These are phyloP conservation scores for Parazoanthus atlanticus DNA, from an alignment of 92 coral and sea anemone species.

Conservation along the genomic window DNA sequence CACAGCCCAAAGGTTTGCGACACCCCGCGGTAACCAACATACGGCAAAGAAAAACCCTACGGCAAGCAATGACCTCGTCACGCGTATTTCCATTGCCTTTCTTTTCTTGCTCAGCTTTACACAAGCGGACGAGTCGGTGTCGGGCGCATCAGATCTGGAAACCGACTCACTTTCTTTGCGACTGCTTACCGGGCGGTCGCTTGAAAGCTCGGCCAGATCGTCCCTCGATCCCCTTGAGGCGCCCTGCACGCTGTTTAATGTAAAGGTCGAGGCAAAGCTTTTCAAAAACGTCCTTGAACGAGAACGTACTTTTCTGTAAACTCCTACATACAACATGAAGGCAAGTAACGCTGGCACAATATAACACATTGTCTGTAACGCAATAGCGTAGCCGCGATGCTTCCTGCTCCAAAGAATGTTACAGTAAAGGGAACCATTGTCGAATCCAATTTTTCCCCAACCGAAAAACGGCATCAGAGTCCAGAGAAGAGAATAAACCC, in stretches of 20 bases:
- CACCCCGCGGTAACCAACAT: constrained; percentile 94
- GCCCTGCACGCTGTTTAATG: constrained; percentile 21
- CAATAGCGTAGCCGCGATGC: constrained; percentile 70
- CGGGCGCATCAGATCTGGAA: not conserved
- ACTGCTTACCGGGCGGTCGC: not conserved
- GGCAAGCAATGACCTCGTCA: constrained; percentile 84
- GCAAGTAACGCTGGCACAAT: constrained; percentile 80
- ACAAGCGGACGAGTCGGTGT: constrained; percentile 27
- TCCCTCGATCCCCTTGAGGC: constrained; percentile 7
- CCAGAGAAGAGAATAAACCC: constrained; percentile 84
- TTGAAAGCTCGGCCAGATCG: constrained; percentile 3
- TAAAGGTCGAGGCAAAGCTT: constrained; percentile 51
- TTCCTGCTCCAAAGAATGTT: constrained; percentile 86
- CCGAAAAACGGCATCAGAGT: constrained; percentile 90
- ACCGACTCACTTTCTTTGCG: not conserved
- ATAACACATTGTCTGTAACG: constrained; percentile 79
- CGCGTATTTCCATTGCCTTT: constrained; percentile 78
- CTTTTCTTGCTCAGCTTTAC: constrained; percentile 60
- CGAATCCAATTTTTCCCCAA: constrained; percentile 92
- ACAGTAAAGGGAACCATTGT: constrained; percentile 86
- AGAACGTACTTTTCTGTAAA: constrained; percentile 71
- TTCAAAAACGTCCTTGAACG: constrained; percentile 65
- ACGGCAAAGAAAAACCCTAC: constrained; percentile 89
- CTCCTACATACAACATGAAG: constrained; percentile 65
- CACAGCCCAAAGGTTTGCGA: constrained; percentile 96